Base-by-base conservation (phyloP, 1,140 invertebrate species). In the Aphis craccivora region DNA sequence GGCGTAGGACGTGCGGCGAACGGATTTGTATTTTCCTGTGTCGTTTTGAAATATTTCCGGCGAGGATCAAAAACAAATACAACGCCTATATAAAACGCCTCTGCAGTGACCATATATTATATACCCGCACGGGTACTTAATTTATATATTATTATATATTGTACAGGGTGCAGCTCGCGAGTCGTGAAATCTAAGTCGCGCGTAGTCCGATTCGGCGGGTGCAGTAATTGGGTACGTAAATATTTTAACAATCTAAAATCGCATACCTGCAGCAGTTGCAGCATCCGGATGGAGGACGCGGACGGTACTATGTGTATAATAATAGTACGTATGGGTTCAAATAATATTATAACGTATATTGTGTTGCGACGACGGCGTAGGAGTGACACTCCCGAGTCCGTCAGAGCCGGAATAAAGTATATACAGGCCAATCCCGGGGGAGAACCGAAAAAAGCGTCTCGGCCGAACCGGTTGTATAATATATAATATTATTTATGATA, bases 371-470 rank as follows among this genome's bases (percentile, higher is more conserved):
- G 48, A 25, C 87, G 48, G 55, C 91, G 91, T 93, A 93, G 91
- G 91, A 93, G 91, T 93, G 91, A 93, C 91, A 93, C 91, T 93
- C 91, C 91, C 35, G 76, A 22, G 35, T 22, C 14, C 1, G 25
- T 30, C 60, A 18, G 60, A 23, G 53, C 53, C 53, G 55, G 55
- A 60, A 60, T 14, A 30, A 30, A 25, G 9, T 25, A 25, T 67
- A n/a, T n/a, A 35, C 60, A 0, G 93, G 55, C 83, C 37, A 88
- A 60, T 60, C 35, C 40, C 6, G 23, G 37, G 23, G 40, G 30
- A 89, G 14, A 55, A 55, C 25, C 9, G 22, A 51, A 53, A 55
- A 53, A 35, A 22, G 35, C 51, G 51, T 18, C 48, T 9, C 51
- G 48, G 22, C 51, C n/a, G 45, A 89, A 89, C 88, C 88, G 88